Evolutionary conservation across 1,140 invertebrate genomes (phyloP), one percentile per base, ranked within the genome.

Genomic region (Ruditapes philippinarum): DNA sequence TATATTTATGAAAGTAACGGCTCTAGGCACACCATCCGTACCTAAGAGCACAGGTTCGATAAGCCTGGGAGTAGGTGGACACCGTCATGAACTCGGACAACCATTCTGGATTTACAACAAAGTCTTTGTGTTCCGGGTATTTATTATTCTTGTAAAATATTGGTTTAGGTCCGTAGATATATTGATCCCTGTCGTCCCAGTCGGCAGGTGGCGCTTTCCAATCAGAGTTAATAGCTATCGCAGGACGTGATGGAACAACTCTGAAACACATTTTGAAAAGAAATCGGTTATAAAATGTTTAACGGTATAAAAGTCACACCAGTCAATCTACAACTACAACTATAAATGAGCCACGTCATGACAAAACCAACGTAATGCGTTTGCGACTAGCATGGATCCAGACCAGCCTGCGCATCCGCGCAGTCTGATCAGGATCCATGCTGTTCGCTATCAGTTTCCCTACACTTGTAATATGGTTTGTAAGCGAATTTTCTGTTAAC

Each of bases 91-190:
- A 88, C 74, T 92, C 92, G 4, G 92, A 92, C 38, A 87, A 62
- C 92, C 92, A 92, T 82, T 92, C 92, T 14, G 90, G 90, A 40
- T 90, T 92, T 28, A 92, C 86, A 5, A 74, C 82, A 57, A 91
- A 92, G 54, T 92, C 90, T 65, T 90, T 90, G 19, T 89, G 73
- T 14, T 70, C 28, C 1, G 88, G 65, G 49, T 90, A 91, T 51
- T 92, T 92, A 3, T 65, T 90, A 42, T 92, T 92, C 40, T 89
- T 89, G 54, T 92, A 92, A 62, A 92, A 92, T 45, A 90, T 88
- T 2, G 84, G 65, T 54, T 90, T 91, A 12, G 92, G 79, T 7
- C 90, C 90, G 74, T 90, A 91, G 25, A 91, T 88, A 33, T 91
- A 92, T 7, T 88, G 87, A 70, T 91, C 90, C 11, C 92, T 49